Conservation (phyloP, 2,797 vertebrate genomes). For the Graptemys geographica region DNA sequence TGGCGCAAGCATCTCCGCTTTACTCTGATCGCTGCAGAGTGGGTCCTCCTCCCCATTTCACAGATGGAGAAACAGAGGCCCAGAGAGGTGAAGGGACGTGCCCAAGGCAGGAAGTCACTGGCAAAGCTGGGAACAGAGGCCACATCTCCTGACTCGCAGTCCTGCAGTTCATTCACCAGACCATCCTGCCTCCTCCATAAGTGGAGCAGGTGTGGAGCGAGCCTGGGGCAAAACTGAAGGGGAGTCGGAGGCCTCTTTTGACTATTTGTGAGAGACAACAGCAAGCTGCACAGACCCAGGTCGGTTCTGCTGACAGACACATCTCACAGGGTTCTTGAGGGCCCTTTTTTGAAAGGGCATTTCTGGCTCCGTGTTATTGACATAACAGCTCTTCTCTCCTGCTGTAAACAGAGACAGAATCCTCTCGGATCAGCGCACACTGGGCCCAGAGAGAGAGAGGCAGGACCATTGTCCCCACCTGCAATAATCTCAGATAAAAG, state of each 20-base stretch:
- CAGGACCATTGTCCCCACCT: background rate
- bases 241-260: background rate
- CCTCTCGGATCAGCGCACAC: background rate
- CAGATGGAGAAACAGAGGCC: background rate
- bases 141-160: background rate
- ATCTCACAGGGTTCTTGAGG: background rate
- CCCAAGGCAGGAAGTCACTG: background rate
- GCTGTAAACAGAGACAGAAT: background rate
- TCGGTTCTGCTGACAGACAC: background rate
- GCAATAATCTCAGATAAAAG: too few species aligned
- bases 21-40: background rate
- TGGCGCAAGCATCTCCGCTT: background rate
- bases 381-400: background rate
- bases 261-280: background rate
- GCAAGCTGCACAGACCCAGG: background rate
- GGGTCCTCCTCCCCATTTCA: background rate
- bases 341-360: too few species aligned
- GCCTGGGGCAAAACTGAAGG: background rate
- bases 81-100: background rate
- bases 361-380: too few species aligned
- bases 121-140: background rate
- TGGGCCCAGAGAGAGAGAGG: too few species aligned
- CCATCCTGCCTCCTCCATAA: background rate
- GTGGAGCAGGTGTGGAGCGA: background rate
- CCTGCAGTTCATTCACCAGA: background rate